phyloP scores from a whole-genome alignment of 2,797 vertebrate genomes.

The Lutjanus campechanus region DNA sequence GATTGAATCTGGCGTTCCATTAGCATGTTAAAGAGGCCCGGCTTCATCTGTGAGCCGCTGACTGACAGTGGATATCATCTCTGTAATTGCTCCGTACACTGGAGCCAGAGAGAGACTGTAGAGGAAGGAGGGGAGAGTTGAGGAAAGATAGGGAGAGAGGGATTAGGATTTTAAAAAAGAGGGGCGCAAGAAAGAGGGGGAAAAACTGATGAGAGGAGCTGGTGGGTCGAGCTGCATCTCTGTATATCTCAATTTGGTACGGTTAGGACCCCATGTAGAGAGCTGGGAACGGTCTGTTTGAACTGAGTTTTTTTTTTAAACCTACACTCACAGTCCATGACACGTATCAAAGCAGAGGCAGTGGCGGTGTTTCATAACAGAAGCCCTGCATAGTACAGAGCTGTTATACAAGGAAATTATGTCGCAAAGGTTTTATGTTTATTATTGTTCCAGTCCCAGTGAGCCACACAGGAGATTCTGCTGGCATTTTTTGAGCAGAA shows the following conservation, averaged over 20 bases:
- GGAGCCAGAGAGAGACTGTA: slow-evolving; percentile 56
- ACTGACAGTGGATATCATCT: slow-evolving; percentile 90
- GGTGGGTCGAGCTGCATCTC: slow-evolving; percentile 46
- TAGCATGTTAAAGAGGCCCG: slow-evolving; percentile 86
- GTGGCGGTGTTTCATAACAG: slow-evolving; percentile 47
- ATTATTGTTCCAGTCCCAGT: not conserved
- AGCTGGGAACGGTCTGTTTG: slow-evolving; percentile 55
- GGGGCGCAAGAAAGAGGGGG: slow-evolving; percentile 39
- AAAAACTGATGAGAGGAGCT: slow-evolving; percentile 41
- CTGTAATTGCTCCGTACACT: slow-evolving; percentile 84
- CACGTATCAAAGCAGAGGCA: slow-evolving; percentile 50
- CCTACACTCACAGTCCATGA: slow-evolving; percentile 33
- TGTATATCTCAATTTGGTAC: slow-evolving; percentile 59
- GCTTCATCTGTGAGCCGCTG: slow-evolving; percentile 86
- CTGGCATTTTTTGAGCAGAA: not conserved
- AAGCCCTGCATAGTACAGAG: slow-evolving; percentile 8
- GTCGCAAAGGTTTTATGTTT: slow-evolving; percentile 23
- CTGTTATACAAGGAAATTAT: slow-evolving; percentile 36
- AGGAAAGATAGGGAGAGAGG: slow-evolving; percentile 50
- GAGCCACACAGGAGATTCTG: not conserved
- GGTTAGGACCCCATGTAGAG: slow-evolving; percentile 54
- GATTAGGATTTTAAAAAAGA: slow-evolving; percentile 65
- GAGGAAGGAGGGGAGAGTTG: slow-evolving; percentile 22
- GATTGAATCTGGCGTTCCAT: slow-evolving; percentile 87
- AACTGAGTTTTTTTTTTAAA: slow-evolving; percentile 36